Percentiles rank a stretch among this genome's conserved stretches.
Conservation (phyloP, 2,888 invertebrate genomes). For the Amblyjoppa proteus region DNA sequence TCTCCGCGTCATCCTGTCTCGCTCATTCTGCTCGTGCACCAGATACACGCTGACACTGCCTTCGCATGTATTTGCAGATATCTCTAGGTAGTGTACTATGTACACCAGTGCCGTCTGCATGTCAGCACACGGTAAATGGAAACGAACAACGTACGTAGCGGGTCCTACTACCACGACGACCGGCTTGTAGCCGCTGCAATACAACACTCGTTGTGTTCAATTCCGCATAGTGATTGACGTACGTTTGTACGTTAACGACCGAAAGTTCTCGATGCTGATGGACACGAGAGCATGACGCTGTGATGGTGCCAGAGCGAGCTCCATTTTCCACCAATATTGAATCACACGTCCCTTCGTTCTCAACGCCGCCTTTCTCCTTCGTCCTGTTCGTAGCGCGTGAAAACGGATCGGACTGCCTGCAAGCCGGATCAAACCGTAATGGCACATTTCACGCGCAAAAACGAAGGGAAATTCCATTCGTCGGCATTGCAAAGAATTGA, state of each 20-base stretch:
- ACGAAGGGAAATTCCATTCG: background rate
- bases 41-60: conserved; percentile 46
- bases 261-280: background rate
- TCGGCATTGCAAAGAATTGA: background rate
- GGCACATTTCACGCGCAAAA: background rate
- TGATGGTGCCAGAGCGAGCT: background rate
- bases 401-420: background rate
- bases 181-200: background rate
- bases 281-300: conserved; percentile 15
- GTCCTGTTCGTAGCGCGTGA: background rate
- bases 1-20: conserved; percentile 43
- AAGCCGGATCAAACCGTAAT: background rate
- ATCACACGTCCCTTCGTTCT: background rate
- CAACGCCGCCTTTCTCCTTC: background rate
- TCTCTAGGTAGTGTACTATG: background rate
- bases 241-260: conserved; percentile 21
- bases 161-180: background rate
- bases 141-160: conserved; percentile 26
- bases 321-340: conserved; percentile 13
- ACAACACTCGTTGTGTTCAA: conserved; percentile 18
- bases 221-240: conserved; percentile 14
- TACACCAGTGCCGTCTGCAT: background rate
- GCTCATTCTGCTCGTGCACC: conserved; percentile 41
- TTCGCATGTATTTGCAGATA: conserved; percentile 54
- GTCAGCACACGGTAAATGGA: conserved; percentile 23